A percentile compares a stretch with the other conserved stretches of the same genome.
Evolutionary conservation across 2,797 vertebrate species (phyloP).

Genomic region (Galago senegalensis): DNA sequence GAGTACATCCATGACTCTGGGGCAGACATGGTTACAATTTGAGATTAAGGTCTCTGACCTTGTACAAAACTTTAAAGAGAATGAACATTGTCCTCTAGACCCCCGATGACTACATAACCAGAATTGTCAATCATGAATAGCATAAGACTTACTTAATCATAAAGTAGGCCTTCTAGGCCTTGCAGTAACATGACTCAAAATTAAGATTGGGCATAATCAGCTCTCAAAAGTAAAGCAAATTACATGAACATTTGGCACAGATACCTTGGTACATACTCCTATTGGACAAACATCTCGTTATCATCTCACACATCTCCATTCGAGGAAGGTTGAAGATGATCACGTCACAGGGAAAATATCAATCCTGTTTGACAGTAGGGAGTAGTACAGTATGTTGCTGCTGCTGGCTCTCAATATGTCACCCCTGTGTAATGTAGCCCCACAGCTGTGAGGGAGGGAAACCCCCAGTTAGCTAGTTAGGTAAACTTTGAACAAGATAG

Average conservation of each 20-base stretch:
- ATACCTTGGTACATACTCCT: not conserved
- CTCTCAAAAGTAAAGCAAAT: not conserved
- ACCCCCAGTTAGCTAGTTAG: too few relatives aligned
- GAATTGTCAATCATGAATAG: not conserved
- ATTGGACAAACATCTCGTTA: not conserved
- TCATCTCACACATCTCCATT: not conserved
- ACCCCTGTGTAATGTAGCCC: not conserved
- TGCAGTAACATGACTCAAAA: not conserved
- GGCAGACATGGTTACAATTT: not conserved
- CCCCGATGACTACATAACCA: not conserved
- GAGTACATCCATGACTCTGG: not conserved
- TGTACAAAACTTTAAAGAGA: not conserved
- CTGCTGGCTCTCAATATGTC: not conserved
- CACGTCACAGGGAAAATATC: not conserved
- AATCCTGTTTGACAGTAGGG: not conserved
- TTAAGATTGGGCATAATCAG: not conserved
- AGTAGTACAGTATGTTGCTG: not conserved
- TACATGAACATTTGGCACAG: not conserved
- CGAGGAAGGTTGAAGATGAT: not conserved
- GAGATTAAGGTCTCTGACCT: not conserved
- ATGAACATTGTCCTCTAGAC: not conserved
- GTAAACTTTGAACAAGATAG: not conserved
- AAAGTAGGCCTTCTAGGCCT: not conserved
- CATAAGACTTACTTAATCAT: not conserved
- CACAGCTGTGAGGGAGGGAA: not conserved